Evolutionary conservation across 2,888 invertebrate species (phyloP).

Genomic region (Acronicta alni): DNA sequence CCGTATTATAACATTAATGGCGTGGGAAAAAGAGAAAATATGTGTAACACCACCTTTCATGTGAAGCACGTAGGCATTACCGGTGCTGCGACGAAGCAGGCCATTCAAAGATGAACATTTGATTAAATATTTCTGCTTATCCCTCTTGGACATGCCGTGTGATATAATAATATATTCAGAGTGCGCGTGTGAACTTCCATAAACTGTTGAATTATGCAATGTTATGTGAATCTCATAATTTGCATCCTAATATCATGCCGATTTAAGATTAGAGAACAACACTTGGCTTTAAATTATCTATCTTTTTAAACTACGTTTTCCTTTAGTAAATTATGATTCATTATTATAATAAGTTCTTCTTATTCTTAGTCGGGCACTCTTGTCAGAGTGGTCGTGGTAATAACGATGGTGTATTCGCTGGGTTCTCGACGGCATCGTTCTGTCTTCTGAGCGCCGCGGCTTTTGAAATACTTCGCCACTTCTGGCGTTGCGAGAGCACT

Average conservation of each 20-base stretch:
- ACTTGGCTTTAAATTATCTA: no score
- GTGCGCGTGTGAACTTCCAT: slow-evolving; percentile 12
- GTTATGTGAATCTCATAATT: neutral
- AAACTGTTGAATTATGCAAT: slow-evolving; percentile 22
- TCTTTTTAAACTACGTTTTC: no score
- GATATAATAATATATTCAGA: slow-evolving; percentile 17
- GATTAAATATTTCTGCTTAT: slow-evolving; percentile 32
- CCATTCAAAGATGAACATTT: slow-evolving; percentile 13
- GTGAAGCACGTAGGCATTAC: slow-evolving; percentile 49
- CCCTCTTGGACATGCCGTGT: slow-evolving; percentile 3
- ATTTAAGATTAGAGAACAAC: neutral
- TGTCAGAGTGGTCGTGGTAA: no score
- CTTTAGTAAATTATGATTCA: no score
- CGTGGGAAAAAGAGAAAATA: slow-evolving; percentile 50
- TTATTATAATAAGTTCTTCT: no score
- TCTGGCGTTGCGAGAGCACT: no score
- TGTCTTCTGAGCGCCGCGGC: no score
- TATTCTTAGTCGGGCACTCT: no score
- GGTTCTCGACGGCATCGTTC: no score
- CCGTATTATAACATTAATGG: slow-evolving; percentile 17
- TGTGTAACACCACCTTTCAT: slow-evolving; percentile 30
- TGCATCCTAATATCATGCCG: neutral
- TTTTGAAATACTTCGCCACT: no score
- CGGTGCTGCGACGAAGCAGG: slow-evolving; percentile 32
- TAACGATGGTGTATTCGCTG: no score